Percentiles rank a stretch among this genome's conserved stretches.
Conservation (phyloP, 1,140 invertebrate genomes). For the Philotrypesis tridentata region DNA sequence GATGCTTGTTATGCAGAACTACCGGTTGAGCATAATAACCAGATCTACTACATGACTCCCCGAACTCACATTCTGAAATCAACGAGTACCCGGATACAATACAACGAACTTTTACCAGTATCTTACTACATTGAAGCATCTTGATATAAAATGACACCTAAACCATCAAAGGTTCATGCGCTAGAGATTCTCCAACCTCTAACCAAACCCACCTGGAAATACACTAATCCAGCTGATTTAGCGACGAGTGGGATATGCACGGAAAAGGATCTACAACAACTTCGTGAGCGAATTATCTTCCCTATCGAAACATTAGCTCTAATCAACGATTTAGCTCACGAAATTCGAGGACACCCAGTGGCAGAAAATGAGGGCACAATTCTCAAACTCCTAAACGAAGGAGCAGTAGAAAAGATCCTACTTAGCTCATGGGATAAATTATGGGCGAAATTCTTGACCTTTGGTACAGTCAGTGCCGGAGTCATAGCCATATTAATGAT, state of each 20-base stretch:
- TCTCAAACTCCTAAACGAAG: neutral
- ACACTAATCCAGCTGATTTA: conserved; percentile 46
- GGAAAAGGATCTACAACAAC: neutral
- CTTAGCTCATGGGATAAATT: neutral
- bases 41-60: neutral
- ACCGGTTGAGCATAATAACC: too few relatives aligned
- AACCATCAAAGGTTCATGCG: neutral
- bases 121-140: neutral
- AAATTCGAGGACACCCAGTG: neutral
- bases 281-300: conserved; percentile 43
- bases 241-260: conserved; percentile 52
- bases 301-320: conserved; percentile 7
- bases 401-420: neutral
- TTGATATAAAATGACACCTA: neutral
- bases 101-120: neutral
- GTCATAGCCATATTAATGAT: too few relatives aligned
- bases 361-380: neutral
- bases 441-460: neutral
- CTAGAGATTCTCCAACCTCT: conserved; percentile 21
- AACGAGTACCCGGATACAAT: neutral
- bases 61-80: neutral
- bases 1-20: too few relatives aligned
- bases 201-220: conserved; percentile 46
- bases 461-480: too few relatives aligned
- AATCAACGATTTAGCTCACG: too few relatives aligned